A percentile compares a stretch with the other conserved stretches of the same genome.
Conservation (phyloP, 2,888 invertebrate genomes). For the Eurytoma adleriae region DNA sequence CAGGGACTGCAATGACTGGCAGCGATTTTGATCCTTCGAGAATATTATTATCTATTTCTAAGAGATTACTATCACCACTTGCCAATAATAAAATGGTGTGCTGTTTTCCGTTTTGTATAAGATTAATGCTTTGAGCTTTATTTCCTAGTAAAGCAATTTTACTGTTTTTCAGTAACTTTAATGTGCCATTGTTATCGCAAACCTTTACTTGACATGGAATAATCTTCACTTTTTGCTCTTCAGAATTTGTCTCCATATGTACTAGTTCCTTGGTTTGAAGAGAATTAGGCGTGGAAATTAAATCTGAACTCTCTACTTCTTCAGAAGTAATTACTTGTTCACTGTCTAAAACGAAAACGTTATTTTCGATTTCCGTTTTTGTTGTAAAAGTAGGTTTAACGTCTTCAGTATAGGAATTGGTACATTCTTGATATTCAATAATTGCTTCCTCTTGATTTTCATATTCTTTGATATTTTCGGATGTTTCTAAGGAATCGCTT, state of each 20-base stretch:
- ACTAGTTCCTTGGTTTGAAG: constrained; percentile 41
- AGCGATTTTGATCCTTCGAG: constrained; percentile 61
- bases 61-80: constrained; percentile 63
- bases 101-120: constrained; percentile 67
- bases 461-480: constrained; percentile 20
- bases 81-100: constrained; percentile 68
- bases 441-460: constrained; percentile 48
- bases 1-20: constrained; percentile 59
- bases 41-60: constrained; percentile 63
- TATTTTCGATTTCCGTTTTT: constrained; percentile 31
- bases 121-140: constrained; percentile 65
- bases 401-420: constrained; percentile 37
- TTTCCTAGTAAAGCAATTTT: constrained; percentile 65
- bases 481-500: constrained; percentile 22
- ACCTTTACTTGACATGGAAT: constrained; percentile 61
- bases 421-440: constrained; percentile 48
- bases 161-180: constrained; percentile 60
- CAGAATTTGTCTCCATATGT: constrained; percentile 20
- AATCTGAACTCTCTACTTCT: constrained; percentile 29
- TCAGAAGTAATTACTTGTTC: constrained; percentile 42
- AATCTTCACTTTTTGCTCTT: constrained; percentile 57
- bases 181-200: constrained; percentile 56
- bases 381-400: constrained; percentile 32
- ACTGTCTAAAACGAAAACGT: constrained; percentile 40
- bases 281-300: constrained; percentile 42